These are phyloP conservation scores for Alligator sinensis DNA, from an alignment of 2,113 vertebrate genomes.

Conservation along the genomic window DNA sequence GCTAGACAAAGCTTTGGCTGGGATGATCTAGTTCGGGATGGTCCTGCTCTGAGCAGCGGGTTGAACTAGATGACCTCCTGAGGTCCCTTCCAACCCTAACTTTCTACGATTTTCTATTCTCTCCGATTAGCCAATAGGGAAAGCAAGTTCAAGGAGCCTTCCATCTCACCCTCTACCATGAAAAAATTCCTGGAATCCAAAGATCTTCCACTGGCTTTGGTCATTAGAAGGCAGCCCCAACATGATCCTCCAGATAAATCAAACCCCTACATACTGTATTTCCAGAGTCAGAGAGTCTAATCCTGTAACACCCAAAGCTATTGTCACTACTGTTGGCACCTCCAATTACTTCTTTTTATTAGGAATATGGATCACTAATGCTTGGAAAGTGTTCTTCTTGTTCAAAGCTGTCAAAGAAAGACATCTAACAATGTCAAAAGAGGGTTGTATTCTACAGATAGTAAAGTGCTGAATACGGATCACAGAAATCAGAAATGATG, in stretches of 20 bases:
- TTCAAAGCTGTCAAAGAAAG: constrained; percentile 40
- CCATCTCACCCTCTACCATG: background rate
- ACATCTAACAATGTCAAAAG: background rate
- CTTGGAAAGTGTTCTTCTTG: constrained; percentile 27
- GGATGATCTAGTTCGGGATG: too few relatives aligned
- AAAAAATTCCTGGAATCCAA: constrained; percentile 7
- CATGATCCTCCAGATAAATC: constrained; percentile 55
- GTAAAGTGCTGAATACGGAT: background rate
- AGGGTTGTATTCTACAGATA: background rate
- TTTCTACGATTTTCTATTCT: constrained; percentile 1
- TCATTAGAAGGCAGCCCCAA: background rate
- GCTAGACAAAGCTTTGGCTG: too few relatives aligned
- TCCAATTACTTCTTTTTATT: constrained; percentile 68
- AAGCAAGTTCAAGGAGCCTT: constrained; percentile 54
- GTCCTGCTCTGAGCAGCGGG: too few relatives aligned
- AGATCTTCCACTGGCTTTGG: constrained; percentile 15
- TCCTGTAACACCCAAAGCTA: constrained; percentile 32
- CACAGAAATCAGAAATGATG: background rate
- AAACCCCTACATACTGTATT: constrained; percentile 57
- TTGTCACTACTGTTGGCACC: constrained; percentile 58
- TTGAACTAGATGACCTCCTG: too few relatives aligned
- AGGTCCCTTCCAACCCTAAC: too few relatives aligned
- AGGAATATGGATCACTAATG: constrained; percentile 52
- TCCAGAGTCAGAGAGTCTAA: constrained; percentile 70
- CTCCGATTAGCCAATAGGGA: background rate